Evolutionary conservation across 2,888 invertebrate species (phyloP).

Genomic region (Sarcophaga caerulescens): DNA sequence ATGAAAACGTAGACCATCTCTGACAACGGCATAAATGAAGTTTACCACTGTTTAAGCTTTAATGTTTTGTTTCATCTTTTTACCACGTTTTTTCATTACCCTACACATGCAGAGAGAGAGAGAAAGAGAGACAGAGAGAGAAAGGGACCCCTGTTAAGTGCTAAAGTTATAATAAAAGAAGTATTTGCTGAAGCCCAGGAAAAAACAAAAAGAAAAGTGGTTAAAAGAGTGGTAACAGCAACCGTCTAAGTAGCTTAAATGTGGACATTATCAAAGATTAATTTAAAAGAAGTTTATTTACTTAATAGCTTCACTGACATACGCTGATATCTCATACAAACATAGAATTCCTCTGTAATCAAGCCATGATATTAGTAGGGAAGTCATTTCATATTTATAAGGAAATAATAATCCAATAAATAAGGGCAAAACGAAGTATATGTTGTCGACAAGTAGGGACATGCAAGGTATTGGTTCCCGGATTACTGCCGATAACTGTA

Average conservation of each 20-base stretch:
- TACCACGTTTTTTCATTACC: background rate
- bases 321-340: too few species aligned
- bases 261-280: conserved; percentile 52
- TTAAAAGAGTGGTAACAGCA: conserved; percentile 51
- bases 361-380: too few species aligned
- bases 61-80: conserved; percentile 32
- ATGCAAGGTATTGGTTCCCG: too few species aligned
- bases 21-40: conserved; percentile 45
- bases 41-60: conserved; percentile 60
- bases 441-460: too few species aligned
- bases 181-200: too few species aligned
- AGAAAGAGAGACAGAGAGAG: too few species aligned
- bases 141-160: conserved; percentile 26
- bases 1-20: conserved; percentile 9
- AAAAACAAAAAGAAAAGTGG: too few species aligned
- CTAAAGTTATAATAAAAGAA: conserved; percentile 3
- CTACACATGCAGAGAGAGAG: background rate
- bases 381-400: too few species aligned
- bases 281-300: conserved; percentile 55
- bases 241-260: conserved; percentile 46
- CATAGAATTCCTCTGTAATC: too few species aligned
- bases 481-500: too few species aligned
- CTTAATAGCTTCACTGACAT: conserved; percentile 25
- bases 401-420: too few species aligned
- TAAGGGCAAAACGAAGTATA: too few species aligned